Conservation (phyloP, 1,140 invertebrate genomes). For the Caenorhabditis tropicalis region DNA sequence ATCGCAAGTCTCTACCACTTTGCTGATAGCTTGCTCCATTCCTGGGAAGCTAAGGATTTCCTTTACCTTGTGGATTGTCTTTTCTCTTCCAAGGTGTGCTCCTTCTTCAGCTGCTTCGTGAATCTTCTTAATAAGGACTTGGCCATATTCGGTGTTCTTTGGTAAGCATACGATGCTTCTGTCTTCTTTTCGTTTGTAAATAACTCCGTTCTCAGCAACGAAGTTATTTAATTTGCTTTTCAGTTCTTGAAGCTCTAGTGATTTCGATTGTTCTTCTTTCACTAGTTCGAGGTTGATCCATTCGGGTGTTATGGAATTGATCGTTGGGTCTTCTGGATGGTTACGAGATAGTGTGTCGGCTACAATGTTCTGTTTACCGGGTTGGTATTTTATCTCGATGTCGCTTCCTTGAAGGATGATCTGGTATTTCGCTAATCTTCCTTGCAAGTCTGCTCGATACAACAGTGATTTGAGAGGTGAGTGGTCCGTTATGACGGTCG, state of each 20-base stretch:
- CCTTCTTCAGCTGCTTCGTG: neutral
- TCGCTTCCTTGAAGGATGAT: neutral
- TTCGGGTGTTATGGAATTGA: too few relatives aligned
- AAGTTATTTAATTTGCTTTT: too few relatives aligned
- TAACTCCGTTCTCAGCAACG: too few relatives aligned
- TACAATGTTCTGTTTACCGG: neutral
- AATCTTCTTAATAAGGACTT: neutral
- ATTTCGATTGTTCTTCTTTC: neutral
- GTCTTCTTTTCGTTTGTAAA: too few relatives aligned
- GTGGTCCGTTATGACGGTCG: neutral
- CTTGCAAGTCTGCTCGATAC: neutral
- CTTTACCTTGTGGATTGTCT: neutral
- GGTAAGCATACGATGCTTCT: neutral
- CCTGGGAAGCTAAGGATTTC: neutral
- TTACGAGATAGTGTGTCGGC: neutral
- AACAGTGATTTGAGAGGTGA: neutral
- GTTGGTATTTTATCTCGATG: neutral
- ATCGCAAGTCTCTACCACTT: neutral
- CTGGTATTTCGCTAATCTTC: neutral
- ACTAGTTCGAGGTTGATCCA: neutral
- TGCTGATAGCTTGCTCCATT: neutral
- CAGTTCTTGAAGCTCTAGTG: too few relatives aligned
- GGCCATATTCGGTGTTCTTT: neutral
- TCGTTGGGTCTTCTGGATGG: neutral
- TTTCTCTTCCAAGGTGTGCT: neutral